These are phyloP conservation scores for Ommatoiulus sabulosus DNA, from an alignment of 2,888 invertebrate species.

Conservation along the genomic window DNA sequence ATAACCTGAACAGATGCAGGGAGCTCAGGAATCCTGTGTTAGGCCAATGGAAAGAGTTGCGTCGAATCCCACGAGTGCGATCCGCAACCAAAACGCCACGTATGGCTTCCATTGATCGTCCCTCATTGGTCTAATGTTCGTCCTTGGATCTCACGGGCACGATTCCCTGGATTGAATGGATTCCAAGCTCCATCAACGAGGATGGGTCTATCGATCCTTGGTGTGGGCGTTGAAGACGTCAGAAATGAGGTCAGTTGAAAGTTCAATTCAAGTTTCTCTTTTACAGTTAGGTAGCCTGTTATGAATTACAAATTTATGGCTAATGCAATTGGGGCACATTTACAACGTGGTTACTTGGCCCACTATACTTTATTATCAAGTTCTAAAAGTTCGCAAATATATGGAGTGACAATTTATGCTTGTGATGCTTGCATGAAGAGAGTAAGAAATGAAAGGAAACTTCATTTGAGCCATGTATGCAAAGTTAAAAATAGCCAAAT, in stretches of 20 bases:
- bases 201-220: neutral
- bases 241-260: neutral
- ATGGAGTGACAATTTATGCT: too few species aligned
- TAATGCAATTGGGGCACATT: neutral
- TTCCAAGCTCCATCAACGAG: neutral
- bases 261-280: neutral
- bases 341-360: neutral
- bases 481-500: neutral
- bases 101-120: conserved; percentile 15
- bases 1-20: neutral
- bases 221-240: conserved; percentile 3
- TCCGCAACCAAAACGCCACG: neutral
- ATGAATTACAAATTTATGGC: too few species aligned
- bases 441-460: neutral
- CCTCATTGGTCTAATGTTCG: neutral
- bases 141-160: conserved; percentile 16
- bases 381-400: neutral
- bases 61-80: neutral
- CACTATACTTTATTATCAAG: neutral
- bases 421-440: too few species aligned
- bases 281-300: neutral
- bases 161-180: neutral
- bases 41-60: neutral
- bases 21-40: conserved; percentile 4
- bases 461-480: neutral